Base-by-base conservation (phyloP, 2,888 invertebrate species). In the Encarsia formosa region DNA sequence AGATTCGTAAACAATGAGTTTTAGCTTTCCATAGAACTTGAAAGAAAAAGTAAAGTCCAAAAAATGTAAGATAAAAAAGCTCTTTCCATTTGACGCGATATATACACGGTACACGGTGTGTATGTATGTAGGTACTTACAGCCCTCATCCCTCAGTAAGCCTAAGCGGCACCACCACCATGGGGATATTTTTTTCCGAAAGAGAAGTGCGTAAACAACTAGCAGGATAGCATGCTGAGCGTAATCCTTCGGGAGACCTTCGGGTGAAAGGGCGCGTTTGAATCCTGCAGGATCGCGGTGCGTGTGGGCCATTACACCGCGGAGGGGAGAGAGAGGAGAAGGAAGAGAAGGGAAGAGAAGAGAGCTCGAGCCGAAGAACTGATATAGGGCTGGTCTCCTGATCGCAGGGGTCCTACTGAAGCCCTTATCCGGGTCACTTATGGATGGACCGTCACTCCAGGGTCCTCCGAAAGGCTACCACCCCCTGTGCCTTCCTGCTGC, bases 371-470 rank as follows among this genome's bases (percentile, higher is more conserved):
- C n/a, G n/a, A n/a, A n/a, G n/a, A n/a, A n/a, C n/a, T 55, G 20
- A 38, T 38, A 16, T n/a, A 16, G 16, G 40, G 40, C 34, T 73
- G 65, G 51, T 69, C 63, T 66, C 73, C 73, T 72, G 68, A 54
- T 73, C 63, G 34, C 49, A 54, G 64, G 68, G 71, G 68, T 73
- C 71, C 73, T 71, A 70, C 68, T 67, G 70, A 73, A 73, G 71
- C 73, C 73, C 72, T 73, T 73, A 72, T 71, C 69, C 71, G 72
- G 73, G 71, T 72, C 72, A 71, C 61, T n/a, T n/a, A n/a, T n/a
- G n/a, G n/a, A n/a, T n/a, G 65, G 62, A 61, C 42, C 65, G 58
- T 60, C 63, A 64, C 63, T 62, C 61, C 61, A 62, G 68, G 64
- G 63, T 65, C 63, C 56, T 51, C 55, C 47, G 2, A n/a, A n/a